phyloP scores from a whole-genome alignment of 2,113 vertebrate species.

The Etia nguti region DNA sequence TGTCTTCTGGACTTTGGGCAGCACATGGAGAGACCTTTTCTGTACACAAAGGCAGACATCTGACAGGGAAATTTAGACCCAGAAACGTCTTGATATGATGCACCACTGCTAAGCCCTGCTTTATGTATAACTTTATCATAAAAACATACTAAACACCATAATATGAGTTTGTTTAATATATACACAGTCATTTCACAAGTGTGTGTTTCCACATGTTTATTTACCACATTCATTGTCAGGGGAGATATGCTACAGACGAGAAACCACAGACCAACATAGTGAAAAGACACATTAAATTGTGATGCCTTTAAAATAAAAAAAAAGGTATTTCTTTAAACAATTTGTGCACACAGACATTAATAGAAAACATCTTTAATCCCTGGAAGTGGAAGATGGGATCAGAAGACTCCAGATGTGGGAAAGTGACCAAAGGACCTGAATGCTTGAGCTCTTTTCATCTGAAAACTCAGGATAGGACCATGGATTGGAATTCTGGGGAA shows the following conservation, averaged over 20 bases:
- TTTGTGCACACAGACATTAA: not conserved
- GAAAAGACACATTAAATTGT: conserved; percentile 30
- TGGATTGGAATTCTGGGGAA: conserved; percentile 84
- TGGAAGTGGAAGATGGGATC: not conserved
- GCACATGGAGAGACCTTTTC: not conserved
- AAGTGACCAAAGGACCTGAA: not conserved
- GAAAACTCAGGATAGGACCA: conserved; percentile 85
- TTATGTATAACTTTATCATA: not conserved
- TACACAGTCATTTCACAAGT: not conserved
- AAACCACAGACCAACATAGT: not conserved
- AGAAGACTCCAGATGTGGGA: not conserved
- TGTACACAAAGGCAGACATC: not conserved
- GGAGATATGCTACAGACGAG: not conserved
- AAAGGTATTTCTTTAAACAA: not conserved
- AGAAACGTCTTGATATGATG: accelerated
- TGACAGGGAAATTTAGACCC: not conserved
- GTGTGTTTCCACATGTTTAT: conserved; percentile 56
- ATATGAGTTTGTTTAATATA: not conserved
- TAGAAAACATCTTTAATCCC: conserved; percentile 20
- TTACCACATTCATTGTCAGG: conserved; percentile 45
- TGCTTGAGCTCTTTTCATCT: not conserved
- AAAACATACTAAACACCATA: not conserved
- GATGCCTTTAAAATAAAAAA: conserved; percentile 15
- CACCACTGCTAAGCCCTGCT: not conserved
- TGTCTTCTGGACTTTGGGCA: not conserved